Conservation (phyloP, 2,888 invertebrate genomes). For the Stenoptilia bipunctidactyla region DNA sequence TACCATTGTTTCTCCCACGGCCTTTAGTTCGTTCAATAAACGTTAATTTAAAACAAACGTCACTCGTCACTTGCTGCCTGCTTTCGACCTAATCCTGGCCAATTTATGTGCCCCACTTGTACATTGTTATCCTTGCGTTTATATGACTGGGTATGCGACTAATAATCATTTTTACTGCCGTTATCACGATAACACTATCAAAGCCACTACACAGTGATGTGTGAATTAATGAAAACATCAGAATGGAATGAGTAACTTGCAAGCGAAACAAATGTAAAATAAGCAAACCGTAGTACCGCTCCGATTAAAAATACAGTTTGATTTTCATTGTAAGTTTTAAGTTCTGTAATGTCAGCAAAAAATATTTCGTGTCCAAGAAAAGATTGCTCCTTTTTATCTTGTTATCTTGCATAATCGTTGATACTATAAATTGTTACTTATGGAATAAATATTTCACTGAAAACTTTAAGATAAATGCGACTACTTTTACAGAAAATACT, state of each 20-base stretch:
- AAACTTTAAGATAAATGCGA: too few relatives aligned
- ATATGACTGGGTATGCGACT: conserved; percentile 19
- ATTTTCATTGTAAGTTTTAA: too few relatives aligned
- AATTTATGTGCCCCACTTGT: conserved; percentile 38
- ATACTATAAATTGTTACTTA: too few relatives aligned
- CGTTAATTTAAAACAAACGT: conserved; percentile 15
- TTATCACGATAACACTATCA: conserved; percentile 1
- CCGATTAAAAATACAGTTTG: too few relatives aligned
- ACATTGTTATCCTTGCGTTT: conserved; percentile 29
- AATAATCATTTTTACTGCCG: conserved; percentile 17
- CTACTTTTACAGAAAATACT: too few relatives aligned
- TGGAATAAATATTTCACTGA: too few relatives aligned
- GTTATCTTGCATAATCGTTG: too few relatives aligned
- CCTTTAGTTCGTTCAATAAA: conserved; percentile 12
- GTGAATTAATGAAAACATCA: neutral
- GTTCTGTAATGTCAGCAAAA: too few relatives aligned
- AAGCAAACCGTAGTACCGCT: conserved; percentile 3
- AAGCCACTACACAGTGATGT: neutral
- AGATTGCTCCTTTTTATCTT: too few relatives aligned
- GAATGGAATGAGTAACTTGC: too few relatives aligned
- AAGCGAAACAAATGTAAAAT: too few relatives aligned
- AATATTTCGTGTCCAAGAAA: too few relatives aligned
- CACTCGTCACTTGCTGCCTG: conserved; percentile 20
- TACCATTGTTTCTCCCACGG: conserved; percentile 14
- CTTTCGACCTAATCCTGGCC: conserved; percentile 30